Percentiles rank a stretch among this genome's conserved stretches.
Conservation (phyloP, 2,113 vertebrate genomes). For the Vireo altiloquus region DNA sequence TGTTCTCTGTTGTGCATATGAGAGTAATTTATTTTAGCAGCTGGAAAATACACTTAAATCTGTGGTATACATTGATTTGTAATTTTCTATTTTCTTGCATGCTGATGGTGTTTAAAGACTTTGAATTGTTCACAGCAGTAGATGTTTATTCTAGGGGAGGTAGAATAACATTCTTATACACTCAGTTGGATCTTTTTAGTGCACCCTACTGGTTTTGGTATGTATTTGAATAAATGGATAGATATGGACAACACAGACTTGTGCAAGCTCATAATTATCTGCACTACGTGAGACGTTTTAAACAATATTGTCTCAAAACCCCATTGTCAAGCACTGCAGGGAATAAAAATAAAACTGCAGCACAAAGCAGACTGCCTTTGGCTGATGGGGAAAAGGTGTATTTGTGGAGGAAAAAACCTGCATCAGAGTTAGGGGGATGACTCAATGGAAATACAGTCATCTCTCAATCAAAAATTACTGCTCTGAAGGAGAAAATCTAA, state of each 20-base stretch:
- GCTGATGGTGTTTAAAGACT: conserved; percentile 28
- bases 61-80: not conserved
- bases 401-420: not conserved
- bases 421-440: not conserved
- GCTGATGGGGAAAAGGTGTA: not conserved
- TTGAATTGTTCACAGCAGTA: conserved; percentile 32
- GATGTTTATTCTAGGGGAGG: not conserved
- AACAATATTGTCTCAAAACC: not conserved
- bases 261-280: not conserved
- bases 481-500: not conserved
- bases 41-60: conserved; percentile 9
- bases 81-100: conserved; percentile 31
- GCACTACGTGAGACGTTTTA: accelerated
- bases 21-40: conserved; percentile 31
- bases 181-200: not conserved
- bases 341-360: not conserved
- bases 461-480: not conserved
- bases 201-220: not conserved
- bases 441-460: not conserved
- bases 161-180: not conserved
- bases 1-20: not conserved
- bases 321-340: not conserved
- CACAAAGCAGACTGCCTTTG: not conserved
- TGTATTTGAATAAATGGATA: not conserved
- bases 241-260: not conserved